phyloP scores from a whole-genome alignment of 2,888 invertebrate species.

The Megastigmus dorsalis region DNA sequence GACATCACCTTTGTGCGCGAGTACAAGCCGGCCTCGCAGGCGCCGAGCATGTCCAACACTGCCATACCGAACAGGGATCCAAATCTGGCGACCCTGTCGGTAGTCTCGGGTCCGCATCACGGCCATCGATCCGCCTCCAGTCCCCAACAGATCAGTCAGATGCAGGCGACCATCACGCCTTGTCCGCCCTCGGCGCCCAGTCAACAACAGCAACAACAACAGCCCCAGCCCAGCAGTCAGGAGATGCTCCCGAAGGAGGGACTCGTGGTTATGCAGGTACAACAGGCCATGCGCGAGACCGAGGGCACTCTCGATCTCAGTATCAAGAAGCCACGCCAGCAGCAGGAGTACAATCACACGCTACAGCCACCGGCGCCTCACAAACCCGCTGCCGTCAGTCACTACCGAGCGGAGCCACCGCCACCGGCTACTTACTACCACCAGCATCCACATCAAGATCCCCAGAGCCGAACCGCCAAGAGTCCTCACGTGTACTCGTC shows the following conservation, averaged over 20 bases:
- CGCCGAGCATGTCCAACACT: conserved; percentile 65
- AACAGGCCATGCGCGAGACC: conserved; percentile 77
- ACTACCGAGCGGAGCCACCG: conserved; percentile 69
- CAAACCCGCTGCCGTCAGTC: conserved; percentile 66
- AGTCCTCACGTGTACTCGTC: conserved; percentile 70
- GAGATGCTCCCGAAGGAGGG: conserved; percentile 79
- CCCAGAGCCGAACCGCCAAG: conserved; percentile 67
- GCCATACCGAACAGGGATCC: conserved; percentile 64
- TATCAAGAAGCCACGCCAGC: conserved; percentile 82
- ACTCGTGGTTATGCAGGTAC: conserved; percentile 79
- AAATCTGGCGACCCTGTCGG: conserved; percentile 81
- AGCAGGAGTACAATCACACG: conserved; percentile 71
- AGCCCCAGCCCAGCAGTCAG: conserved; percentile 58
- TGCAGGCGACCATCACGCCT: conserved; percentile 82
- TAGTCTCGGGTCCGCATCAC: conserved; percentile 76
- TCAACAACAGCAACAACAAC: conserved; percentile 52
- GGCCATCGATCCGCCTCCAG: conserved; percentile 69
- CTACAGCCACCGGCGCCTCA: conserved; percentile 68
- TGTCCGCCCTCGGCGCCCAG: conserved; percentile 75
- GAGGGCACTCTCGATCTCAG: conserved; percentile 85
- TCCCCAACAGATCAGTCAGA: conserved; percentile 72
- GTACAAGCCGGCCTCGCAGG: conserved; percentile 71
- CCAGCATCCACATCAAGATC: conserved; percentile 66
- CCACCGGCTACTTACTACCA: conserved; percentile 69
- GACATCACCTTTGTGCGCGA: conserved; percentile 77